A percentile compares a stretch with the other conserved stretches of the same genome.
Evolutionary conservation across 2,797 vertebrate species (phyloP).

Genomic region (Gymnocypris eckloni): DNA sequence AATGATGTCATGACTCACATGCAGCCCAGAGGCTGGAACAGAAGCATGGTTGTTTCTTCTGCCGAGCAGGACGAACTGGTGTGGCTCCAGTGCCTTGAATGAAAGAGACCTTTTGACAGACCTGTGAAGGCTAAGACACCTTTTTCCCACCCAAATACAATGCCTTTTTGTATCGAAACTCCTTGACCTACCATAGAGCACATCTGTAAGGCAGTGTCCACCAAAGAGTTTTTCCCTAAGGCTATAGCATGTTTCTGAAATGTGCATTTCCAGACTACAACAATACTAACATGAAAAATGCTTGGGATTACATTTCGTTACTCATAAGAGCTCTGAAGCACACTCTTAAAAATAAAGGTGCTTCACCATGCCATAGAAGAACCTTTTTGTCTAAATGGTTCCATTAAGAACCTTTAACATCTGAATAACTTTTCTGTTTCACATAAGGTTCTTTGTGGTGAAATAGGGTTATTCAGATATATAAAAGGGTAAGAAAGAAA

Average conservation of each 20-base stretch:
- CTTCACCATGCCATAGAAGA: too few species aligned
- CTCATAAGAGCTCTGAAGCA: background rate
- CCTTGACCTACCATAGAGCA: constrained; percentile 45
- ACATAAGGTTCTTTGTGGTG: too few species aligned
- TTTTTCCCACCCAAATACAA: constrained; percentile 64
- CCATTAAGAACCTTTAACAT: too few species aligned
- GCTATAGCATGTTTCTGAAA: background rate
- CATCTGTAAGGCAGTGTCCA: constrained; percentile 27
- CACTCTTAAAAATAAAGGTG: background rate
- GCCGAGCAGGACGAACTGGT: constrained; percentile 31
- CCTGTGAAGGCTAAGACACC: constrained; percentile 15
- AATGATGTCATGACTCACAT: constrained; percentile 18
- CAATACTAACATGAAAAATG: background rate
- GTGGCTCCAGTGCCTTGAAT: constrained; percentile 51
- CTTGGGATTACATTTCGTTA: background rate
- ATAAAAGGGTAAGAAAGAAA: too few species aligned
- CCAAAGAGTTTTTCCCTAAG: background rate
- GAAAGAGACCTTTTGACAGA: constrained; percentile 58
- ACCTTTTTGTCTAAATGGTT: too few species aligned
- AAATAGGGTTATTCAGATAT: too few species aligned
- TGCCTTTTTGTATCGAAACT: constrained; percentile 66
- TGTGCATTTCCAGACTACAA: background rate
- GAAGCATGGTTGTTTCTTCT: constrained; percentile 34
- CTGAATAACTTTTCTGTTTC: too few species aligned
- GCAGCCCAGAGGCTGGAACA: constrained; percentile 17